Evolutionary conservation across 1,140 invertebrate species (phyloP).

Genomic region (Solen grandis): DNA sequence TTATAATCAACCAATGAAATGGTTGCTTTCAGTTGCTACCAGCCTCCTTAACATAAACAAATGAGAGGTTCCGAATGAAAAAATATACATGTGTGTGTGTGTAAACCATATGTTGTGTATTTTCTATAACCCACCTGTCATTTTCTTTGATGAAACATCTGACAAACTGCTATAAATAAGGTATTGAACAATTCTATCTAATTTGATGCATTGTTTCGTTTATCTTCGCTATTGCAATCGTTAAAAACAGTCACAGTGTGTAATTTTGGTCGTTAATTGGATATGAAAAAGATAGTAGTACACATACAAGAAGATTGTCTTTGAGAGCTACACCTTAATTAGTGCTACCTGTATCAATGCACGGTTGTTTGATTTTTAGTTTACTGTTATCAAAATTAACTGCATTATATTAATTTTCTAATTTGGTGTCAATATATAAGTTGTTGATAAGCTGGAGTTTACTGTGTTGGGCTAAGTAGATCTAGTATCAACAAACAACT

Average conservation of each 20-base stretch:
- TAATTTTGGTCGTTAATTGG: not conserved
- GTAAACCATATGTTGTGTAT: conserved; percentile 39
- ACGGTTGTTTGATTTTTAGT: too few species aligned
- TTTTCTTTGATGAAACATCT: not conserved
- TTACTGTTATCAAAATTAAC: too few species aligned
- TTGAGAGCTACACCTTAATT: too few species aligned
- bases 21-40: not conserved
- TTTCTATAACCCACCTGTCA: not conserved
- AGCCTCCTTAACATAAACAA: conserved; percentile 51
- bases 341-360: too few species aligned
- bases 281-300: too few species aligned
- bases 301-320: too few species aligned
- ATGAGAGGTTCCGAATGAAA: conserved; percentile 33
- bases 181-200: not conserved
- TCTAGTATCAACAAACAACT: too few species aligned
- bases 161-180: not conserved
- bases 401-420: too few species aligned
- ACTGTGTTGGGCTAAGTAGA: too few species aligned
- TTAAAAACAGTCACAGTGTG: not conserved
- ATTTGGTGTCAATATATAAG: too few species aligned
- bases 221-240: conserved; percentile 9
- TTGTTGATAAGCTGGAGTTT: too few species aligned
- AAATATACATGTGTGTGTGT: conserved; percentile 7
- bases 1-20: conserved; percentile 21
- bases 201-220: not conserved